Percentiles rank a stretch among this genome's conserved stretches.
These are phyloP conservation scores for Adelges cooleyi DNA, from an alignment of 1,140 invertebrate genomes.

Conservation along the genomic window DNA sequence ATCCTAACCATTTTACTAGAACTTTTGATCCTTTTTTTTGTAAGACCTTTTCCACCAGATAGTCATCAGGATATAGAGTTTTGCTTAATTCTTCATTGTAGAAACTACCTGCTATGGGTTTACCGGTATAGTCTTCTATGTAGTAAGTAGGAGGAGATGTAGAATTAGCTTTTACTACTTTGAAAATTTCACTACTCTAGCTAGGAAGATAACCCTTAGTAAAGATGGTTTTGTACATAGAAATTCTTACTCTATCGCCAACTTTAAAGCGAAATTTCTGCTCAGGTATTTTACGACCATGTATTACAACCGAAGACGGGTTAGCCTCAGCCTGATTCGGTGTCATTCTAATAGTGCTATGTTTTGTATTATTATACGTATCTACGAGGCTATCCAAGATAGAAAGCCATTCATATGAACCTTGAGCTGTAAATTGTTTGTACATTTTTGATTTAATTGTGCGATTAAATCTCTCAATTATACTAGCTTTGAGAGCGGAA, in stretches of 20 bases:
- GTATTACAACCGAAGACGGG: background rate
- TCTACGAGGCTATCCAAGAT: background rate
- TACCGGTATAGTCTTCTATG: background rate
- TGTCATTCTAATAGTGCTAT: background rate
- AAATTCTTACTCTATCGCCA: background rate
- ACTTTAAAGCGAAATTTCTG: background rate
- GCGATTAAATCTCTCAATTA: slow-evolving; percentile 40
- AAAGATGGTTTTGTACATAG: background rate
- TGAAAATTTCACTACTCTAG: background rate
- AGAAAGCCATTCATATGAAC: background rate
- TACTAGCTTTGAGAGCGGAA: slow-evolving; percentile 37
- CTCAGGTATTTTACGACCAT: background rate
- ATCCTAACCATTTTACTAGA: background rate
- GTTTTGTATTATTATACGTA: background rate
- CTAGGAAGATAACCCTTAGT: background rate
- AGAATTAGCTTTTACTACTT: background rate
- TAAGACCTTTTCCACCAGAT: background rate
- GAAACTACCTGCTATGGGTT: background rate
- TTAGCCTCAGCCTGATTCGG: background rate
- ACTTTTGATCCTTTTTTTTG: background rate
- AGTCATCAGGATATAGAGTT: background rate
- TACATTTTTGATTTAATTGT: slow-evolving; percentile 36
- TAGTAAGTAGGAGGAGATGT: background rate
- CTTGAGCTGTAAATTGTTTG: background rate
- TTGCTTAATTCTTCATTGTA: background rate